A percentile compares a stretch with the other conserved stretches of the same genome.
Evolutionary conservation across 2,888 invertebrate genomes (phyloP).

Genomic region (Ophion ellenae): DNA sequence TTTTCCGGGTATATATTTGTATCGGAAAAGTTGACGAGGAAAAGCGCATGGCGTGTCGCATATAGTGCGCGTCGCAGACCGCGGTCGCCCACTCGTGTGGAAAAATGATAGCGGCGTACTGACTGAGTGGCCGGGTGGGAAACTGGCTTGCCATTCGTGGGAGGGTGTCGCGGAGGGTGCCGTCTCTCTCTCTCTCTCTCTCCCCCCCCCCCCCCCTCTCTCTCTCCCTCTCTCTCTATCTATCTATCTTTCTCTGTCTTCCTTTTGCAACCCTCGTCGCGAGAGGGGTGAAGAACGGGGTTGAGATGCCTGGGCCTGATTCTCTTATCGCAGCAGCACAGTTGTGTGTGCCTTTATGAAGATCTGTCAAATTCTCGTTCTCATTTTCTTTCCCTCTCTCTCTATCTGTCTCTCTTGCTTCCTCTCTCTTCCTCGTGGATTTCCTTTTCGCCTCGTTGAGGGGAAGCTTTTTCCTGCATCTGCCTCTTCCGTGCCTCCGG

Average conservation of each 20-base stretch:
- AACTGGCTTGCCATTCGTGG: constrained; percentile 52
- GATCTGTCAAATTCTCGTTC: constrained; percentile 81
- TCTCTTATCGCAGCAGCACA: constrained; percentile 83
- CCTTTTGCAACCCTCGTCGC: constrained; percentile 36
- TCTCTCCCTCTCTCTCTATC: constrained; percentile 43
- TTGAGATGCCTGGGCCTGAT: constrained; percentile 82
- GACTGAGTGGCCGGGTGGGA: constrained; percentile 78
- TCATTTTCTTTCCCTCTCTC: constrained; percentile 44
- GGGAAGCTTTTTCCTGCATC: constrained; percentile 50
- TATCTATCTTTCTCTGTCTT: constrained; percentile 40
- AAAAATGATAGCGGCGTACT: constrained; percentile 86
- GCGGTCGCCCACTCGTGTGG: constrained; percentile 85
- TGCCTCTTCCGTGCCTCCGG: not conserved
- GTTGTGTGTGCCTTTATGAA: constrained; percentile 84
- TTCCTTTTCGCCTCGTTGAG: constrained; percentile 29
- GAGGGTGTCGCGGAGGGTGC: constrained; percentile 56
- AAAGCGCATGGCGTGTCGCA: constrained; percentile 57
- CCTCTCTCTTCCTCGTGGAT: constrained; percentile 18
- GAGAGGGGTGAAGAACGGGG: constrained; percentile 69
- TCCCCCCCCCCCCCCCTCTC: not conserved
- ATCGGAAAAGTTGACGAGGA: constrained; percentile 57
- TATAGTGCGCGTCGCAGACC: constrained; percentile 61
- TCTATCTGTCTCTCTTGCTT: not conserved
- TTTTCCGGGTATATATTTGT: not conserved
- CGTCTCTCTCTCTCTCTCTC: constrained; percentile 44